Base-by-base conservation (phyloP, 1,140 invertebrate genomes). In the Platyscapa corneri region DNA sequence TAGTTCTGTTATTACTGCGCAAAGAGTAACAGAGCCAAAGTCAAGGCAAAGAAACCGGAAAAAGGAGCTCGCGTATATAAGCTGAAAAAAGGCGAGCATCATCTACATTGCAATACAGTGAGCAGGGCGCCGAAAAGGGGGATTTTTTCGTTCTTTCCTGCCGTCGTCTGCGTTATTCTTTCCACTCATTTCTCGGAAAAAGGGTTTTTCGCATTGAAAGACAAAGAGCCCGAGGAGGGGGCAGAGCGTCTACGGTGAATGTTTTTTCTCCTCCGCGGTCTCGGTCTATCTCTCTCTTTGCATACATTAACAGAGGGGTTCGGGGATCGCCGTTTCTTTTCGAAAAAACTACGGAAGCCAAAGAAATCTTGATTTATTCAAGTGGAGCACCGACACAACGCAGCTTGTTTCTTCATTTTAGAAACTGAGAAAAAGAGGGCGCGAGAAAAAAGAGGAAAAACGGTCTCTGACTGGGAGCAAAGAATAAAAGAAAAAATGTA, bases 281-380 rank as follows among this genome's bases (percentile, higher is more conserved):
- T 34, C 75, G 1, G 16, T 76, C 8, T 42, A 18, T 23, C 79
- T 27, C 6, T 39, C 60, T 46, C 60, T 80, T 80, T 42, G 82
- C 82, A 84, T 84, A 84, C 60, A 77, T 76, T 83, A 70, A 46
- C 14, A 49, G 18, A 23, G 23, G 1, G 46, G 46, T 0, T 32
- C 56, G 46, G 67, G 34, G 70, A 27, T 39, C 81, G 5, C 1
- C 3, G 5, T 30, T 34, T 77, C 18, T 37, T 86, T 82, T 86
- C 78, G 34, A 72, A 60, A 79, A 85, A 80, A 85, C 74, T 64
- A n/a, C 80, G 75, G 86, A 72, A 78, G 76, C 53, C 32, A 37
- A 60, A 6, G 3, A 46, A 60, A 53, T 39, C 78, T 86, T 88
- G 72, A 89, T 90, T 90, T 90, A 90, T 90, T 90, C 89, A 90